Conservation (phyloP, 2,888 invertebrate species). For the Spodoptera littoralis region DNA sequence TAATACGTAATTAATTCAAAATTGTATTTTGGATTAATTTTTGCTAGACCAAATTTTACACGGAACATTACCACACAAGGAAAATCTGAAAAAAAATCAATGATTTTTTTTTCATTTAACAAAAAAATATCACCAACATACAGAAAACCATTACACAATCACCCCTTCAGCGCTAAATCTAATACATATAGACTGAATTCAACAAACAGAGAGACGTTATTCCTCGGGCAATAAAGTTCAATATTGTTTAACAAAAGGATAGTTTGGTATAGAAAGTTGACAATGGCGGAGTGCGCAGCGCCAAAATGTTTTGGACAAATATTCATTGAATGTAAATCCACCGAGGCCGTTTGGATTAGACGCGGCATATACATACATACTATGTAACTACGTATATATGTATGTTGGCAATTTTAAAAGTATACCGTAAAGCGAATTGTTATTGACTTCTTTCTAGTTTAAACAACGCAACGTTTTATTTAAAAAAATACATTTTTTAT, state of each 20-base stretch:
- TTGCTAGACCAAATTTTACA: no score
- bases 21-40: no score
- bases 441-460: conserved; percentile 50
- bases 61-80: no score
- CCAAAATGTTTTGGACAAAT: conserved; percentile 84
- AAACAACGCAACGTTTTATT: neutral
- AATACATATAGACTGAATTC: conserved; percentile 59
- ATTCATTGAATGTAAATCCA: conserved; percentile 85
- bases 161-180: conserved; percentile 63
- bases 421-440: conserved; percentile 50
- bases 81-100: no score
- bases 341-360: conserved; percentile 76
- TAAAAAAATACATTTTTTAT: no score
- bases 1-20: no score
- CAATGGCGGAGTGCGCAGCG: conserved; percentile 70
- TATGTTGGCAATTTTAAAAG: conserved; percentile 61
- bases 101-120: no score
- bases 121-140: conserved; percentile 40
- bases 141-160: conserved; percentile 63
- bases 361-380: conserved; percentile 62
- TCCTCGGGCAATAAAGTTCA: conserved; percentile 49
- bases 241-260: conserved; percentile 49
- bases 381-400: conserved; percentile 23
- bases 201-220: conserved; percentile 41
- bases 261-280: conserved; percentile 65